phyloP scores from a whole-genome alignment of 1,140 invertebrate species.

The Diachasmimorpha longicaudata region DNA sequence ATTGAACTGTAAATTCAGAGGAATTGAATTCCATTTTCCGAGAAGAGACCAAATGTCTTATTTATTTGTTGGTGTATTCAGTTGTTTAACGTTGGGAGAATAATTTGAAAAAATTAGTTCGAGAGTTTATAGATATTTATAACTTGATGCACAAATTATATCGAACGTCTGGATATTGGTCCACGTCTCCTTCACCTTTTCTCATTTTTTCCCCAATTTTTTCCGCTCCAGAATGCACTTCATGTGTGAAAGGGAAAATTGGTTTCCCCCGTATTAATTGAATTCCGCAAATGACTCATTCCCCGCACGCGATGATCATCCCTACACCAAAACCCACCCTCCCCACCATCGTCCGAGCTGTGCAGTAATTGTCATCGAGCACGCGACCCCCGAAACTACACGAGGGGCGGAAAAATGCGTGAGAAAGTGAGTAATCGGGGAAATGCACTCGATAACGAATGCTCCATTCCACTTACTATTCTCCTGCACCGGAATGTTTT shows the following conservation, averaged over 20 bases:
- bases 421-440: slow-evolving; percentile 16
- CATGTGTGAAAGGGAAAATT: not conserved
- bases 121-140: too few species aligned
- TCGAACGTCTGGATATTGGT: too few species aligned
- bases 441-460: slow-evolving; percentile 32
- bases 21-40: too few species aligned
- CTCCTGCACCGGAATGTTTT: not conserved
- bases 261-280: not conserved
- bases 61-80: too few species aligned
- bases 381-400: slow-evolving; percentile 21
- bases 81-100: too few species aligned
- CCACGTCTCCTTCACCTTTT: too few species aligned
- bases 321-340: not conserved
- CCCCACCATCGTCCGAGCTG: not conserved
- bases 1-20: too few species aligned
- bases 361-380: slow-evolving; percentile 23
- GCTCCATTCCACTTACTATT: not conserved
- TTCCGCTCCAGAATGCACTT: not conserved
- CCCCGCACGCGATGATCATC: not conserved
- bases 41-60: too few species aligned
- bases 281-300: not conserved
- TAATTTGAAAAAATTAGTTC: too few species aligned
- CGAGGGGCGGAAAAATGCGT: slow-evolving; percentile 16
- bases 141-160: too few species aligned
- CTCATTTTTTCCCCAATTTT: not conserved